These are phyloP conservation scores for Zelleria hepariella DNA, from an alignment of 2,888 invertebrate genomes.

Conservation along the genomic window DNA sequence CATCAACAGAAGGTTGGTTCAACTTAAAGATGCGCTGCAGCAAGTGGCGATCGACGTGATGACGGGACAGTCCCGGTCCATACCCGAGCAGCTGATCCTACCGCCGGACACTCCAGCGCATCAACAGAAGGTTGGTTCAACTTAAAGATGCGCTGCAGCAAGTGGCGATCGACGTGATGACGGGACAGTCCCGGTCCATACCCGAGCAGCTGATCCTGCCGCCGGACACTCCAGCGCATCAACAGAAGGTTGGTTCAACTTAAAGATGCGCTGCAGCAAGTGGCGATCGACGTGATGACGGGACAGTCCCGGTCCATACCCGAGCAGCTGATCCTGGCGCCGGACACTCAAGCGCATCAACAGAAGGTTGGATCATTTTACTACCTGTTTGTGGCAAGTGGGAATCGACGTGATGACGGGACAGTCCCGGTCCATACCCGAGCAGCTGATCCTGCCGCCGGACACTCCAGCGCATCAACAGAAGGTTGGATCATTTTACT, in stretches of 20 bases:
- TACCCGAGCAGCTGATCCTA: constrained; percentile 69
- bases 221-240: no score
- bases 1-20: no score
- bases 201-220: constrained; percentile 69
- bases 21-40: constrained; percentile 95
- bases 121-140: no score
- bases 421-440: constrained; percentile 64
- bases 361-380: no score
- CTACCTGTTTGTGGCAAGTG: no score
- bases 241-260: no score
- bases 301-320: constrained; percentile 74
- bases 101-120: no score
- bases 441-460: constrained; percentile 66
- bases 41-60: constrained; percentile 97
- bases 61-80: constrained; percentile 77
- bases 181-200: constrained; percentile 75
- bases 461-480: no score
- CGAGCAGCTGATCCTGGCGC: constrained; percentile 65
- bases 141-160: constrained; percentile 97
- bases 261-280: constrained; percentile 95
- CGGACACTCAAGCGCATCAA: no score
- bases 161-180: constrained; percentile 95
- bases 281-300: constrained; percentile 95
- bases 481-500: no score
- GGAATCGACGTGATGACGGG: constrained; percentile 97